phyloP scores from a whole-genome alignment of 2,888 invertebrate species.

The Cheilosia urbana region DNA sequence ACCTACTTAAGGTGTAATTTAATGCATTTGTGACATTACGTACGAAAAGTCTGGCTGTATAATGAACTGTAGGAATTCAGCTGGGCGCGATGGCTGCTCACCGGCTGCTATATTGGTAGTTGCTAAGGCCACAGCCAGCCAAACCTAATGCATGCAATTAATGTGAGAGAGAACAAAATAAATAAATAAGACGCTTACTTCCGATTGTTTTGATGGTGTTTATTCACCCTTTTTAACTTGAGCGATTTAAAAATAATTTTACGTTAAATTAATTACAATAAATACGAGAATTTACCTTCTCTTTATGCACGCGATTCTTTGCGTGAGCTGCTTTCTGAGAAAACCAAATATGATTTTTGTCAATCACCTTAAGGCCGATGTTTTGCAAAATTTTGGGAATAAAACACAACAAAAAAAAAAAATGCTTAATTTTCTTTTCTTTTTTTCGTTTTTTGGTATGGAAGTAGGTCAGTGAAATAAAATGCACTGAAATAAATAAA shows the following conservation, averaged over 20 bases:
- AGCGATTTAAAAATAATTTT: constrained; percentile 44
- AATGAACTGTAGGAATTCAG: constrained; percentile 24
- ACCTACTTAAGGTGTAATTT: background rate
- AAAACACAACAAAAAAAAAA: no score
- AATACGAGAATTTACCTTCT: no score
- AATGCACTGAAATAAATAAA: no score
- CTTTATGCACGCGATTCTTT: background rate
- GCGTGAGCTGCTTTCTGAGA: no score
- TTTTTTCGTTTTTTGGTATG: no score
- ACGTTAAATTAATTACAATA: constrained; percentile 26
- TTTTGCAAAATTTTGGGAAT: no score
- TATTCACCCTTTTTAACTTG: constrained; percentile 46
- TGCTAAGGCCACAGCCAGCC: constrained; percentile 6
- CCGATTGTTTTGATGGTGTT: constrained; percentile 32
- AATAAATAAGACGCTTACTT: constrained; percentile 12
- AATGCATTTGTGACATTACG: constrained; percentile 6
- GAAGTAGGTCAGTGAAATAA: no score
- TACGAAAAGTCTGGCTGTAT: constrained; percentile 33
- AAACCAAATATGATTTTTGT: no score
- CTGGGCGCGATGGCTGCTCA: background rate
- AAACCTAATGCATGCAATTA: constrained; percentile 19
- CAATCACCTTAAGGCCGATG: no score
- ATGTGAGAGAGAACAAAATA: background rate
- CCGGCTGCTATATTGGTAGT: background rate
- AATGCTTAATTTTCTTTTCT: no score